Conservation (phyloP, 1,140 invertebrate species). For the Lepidurus packardi region DNA sequence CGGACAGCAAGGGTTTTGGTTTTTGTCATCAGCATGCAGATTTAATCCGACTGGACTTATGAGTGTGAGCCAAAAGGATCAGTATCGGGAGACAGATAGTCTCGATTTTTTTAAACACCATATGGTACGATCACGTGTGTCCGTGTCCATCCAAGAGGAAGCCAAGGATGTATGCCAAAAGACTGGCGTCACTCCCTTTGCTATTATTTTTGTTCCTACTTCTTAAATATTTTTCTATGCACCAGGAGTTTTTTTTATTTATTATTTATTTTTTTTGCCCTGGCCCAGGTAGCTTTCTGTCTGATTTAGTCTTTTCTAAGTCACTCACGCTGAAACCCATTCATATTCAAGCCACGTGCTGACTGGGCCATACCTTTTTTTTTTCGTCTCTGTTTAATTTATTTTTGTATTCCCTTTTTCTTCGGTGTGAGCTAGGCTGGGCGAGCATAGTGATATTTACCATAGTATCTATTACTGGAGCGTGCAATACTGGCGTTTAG, state of each 20-base stretch:
- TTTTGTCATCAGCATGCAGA: no score
- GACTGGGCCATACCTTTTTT: not conserved
- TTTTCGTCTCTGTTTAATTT: not conserved
- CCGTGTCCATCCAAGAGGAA: not conserved
- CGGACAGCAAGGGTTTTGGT: no score
- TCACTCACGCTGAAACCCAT: conserved; percentile 1
- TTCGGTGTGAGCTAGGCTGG: not conserved
- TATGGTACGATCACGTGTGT: not conserved
- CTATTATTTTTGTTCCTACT: not conserved
- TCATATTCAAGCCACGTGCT: conserved; percentile 17
- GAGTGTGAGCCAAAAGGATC: not conserved
- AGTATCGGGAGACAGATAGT: not conserved
- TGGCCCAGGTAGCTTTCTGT: conserved; percentile 10
- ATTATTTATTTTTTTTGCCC: not conserved
- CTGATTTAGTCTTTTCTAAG: conserved; percentile 10
- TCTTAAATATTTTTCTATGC: not conserved
- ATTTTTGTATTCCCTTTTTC: not conserved
- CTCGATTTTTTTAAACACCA: not conserved
- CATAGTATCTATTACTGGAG: conserved; percentile 4
- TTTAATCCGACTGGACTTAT: not conserved
- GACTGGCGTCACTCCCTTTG: not conserved
- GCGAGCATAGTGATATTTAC: not conserved
- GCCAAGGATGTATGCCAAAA: not conserved
- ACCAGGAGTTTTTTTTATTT: no score
- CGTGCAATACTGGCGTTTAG: not conserved